Base-by-base conservation (phyloP, 2,888 invertebrate genomes). In the Rhamphomyia laevipes region DNA sequence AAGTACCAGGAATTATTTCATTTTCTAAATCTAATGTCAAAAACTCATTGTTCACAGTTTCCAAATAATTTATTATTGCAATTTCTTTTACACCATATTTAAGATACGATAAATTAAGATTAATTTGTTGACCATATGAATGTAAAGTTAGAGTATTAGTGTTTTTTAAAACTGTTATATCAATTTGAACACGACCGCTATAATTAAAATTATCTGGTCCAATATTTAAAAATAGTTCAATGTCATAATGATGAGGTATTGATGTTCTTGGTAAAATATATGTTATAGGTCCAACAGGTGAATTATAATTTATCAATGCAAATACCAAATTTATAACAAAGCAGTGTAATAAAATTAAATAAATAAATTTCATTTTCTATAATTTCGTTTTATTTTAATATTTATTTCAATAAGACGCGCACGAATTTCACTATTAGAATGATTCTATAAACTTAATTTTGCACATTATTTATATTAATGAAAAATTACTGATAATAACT, bases 231-330 rank as follows among this genome's bases (percentile, higher is more conserved):
- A 30, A 31, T 16, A 49, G 15, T 4, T 21, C 12, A 31, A 49
- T 1, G 33, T 41, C 23, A 18, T 49, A 49, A 21, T 45, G 41
- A 12, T 23, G 9, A 11, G 48, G 48, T 12, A 45, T 12, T n/a
- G 45, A 35, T 2, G 41, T 41, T 21, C 42, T 49, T 17, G 48
- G 48, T 38, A 49, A 21, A 9, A 49, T 12, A 41, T 49, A 49
- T 35, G 7, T n/a, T 2, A 35, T n/a, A 35, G n/a, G n/a, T 7
- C 2, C 6, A 27, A 4, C 23, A 6, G 9, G 23, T 27, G 2
- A 7, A 27, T 27, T 27, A 27, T 27, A 27, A 27, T 27, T 27
- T 27, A 2, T 6, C 2, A 27, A n/a, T 27, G 23, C 23, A 27
- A 7, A 27, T 7, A 27, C 9, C 9, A 27, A 27, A 7, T 4